Percentiles rank a stretch among this genome's conserved stretches.
phyloP scores from a whole-genome alignment of 2,888 invertebrate genomes.

The Congeria kusceri region DNA sequence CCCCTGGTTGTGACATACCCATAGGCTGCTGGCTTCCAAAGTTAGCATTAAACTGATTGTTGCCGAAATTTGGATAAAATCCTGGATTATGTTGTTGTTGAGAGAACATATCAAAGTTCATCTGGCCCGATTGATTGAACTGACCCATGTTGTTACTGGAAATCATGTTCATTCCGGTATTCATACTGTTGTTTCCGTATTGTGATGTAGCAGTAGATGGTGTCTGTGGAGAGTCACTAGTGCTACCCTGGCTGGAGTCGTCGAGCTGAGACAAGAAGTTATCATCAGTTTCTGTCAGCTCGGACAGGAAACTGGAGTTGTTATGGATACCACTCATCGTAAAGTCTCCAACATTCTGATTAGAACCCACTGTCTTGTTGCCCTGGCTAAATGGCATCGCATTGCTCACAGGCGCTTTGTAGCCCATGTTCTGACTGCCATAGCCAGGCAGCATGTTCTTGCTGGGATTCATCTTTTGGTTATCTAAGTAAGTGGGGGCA shows the following conservation, averaged over 20 bases:
- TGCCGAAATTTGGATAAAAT: conserved; percentile 53
- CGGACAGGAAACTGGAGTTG: conserved; percentile 61
- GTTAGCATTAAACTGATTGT: conserved; percentile 34
- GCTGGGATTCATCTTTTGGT: neutral
- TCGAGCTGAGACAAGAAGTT: conserved; percentile 56
- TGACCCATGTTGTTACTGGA: conserved; percentile 44
- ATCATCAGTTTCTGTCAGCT: conserved; percentile 58
- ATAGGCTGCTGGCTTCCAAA: conserved; percentile 51
- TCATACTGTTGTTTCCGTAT: neutral
- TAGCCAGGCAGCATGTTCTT: conserved; percentile 9
- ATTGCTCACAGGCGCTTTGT: neutral
- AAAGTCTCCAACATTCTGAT: conserved; percentile 34
- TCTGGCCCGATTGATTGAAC: conserved; percentile 36
- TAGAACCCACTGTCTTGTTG: neutral
- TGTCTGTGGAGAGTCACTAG: neutral
- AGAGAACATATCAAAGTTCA: conserved; percentile 58
- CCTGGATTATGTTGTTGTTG: conserved; percentile 40
- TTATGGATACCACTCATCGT: conserved; percentile 54
- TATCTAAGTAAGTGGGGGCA: conserved; percentile 2
- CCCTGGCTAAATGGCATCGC: neutral
- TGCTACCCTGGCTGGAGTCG: conserved; percentile 17
- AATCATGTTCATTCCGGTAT: conserved; percentile 3
- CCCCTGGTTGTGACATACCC: conserved; percentile 52
- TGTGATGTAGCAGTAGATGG: neutral
- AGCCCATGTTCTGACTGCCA: neutral